These are phyloP conservation scores for Invenusta paracnida DNA, from an alignment of 2,888 invertebrate species.

Conservation along the genomic window DNA sequence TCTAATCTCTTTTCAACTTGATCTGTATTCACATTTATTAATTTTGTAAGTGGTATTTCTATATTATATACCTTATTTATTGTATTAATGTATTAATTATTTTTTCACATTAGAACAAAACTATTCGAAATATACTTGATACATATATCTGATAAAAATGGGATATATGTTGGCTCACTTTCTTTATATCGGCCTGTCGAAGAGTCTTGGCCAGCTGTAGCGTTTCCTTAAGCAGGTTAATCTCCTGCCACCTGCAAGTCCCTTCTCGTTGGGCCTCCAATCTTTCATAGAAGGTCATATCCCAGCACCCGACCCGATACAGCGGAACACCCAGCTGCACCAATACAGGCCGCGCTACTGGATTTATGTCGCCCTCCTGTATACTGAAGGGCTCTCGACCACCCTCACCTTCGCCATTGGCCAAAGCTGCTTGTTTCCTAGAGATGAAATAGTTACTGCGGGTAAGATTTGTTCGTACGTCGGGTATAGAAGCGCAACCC, in stretches of 20 bases:
- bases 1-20: too few relatives aligned
- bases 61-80: too few relatives aligned
- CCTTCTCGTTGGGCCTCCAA: background rate
- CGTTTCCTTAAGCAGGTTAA: background rate
- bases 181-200: background rate
- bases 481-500: background rate
- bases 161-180: background rate
- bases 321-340: background rate
- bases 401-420: too few relatives aligned
- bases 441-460: background rate
- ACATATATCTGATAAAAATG: too few relatives aligned
- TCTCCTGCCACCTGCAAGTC: background rate
- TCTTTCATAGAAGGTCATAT: background rate
- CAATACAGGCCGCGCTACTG: background rate
- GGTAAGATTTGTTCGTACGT: background rate
- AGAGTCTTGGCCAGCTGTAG: background rate
- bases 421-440: background rate
- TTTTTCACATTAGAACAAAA: too few relatives aligned
- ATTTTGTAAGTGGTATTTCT: too few relatives aligned
- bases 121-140: too few relatives aligned
- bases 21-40: too few relatives aligned
- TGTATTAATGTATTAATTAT: too few relatives aligned
- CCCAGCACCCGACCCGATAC: background rate
- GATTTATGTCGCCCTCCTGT: background rate
- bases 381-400: background rate